A percentile compares a stretch with the other conserved stretches of the same genome.
Conservation (phyloP, 37 sponge, comb jelly and placozoan species). For the Tethya wilhelma region DNA sequence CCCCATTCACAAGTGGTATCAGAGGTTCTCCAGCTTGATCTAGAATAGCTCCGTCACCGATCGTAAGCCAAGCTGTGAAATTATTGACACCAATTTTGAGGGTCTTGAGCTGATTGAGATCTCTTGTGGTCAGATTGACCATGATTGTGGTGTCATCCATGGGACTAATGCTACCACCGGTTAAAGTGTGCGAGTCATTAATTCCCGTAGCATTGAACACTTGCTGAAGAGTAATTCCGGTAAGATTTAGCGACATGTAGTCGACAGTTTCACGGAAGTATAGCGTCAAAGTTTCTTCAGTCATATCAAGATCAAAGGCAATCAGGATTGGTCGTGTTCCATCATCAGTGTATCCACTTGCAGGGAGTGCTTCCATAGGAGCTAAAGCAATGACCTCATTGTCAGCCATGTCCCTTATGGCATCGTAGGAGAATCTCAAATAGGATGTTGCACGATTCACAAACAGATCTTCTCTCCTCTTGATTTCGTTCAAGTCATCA, state of each 20-base stretch:
- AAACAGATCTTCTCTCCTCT: conserved; percentile 69
- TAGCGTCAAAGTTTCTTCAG: conserved; percentile 61
- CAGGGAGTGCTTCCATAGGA: conserved; percentile 31
- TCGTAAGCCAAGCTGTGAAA: conserved; percentile 51
- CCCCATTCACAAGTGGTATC: conserved; percentile 40
- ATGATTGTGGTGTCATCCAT: conserved; percentile 55
- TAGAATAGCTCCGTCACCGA: conserved; percentile 46
- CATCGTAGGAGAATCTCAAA: conserved; percentile 47
- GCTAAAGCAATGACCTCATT: conserved; percentile 41
- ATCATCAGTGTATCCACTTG: conserved; percentile 56
- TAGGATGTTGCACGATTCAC: conserved; percentile 41
- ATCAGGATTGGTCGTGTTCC: conserved; percentile 63
- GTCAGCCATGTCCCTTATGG: conserved; percentile 78
- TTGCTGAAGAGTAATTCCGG: conserved; percentile 61
- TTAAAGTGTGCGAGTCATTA: conserved; percentile 44
- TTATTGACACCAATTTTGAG: conserved; percentile 63
- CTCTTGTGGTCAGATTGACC: conserved; percentile 39
- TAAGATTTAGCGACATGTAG: conserved; percentile 56
- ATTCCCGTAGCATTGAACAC: conserved; percentile 27
- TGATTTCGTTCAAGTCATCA: conserved; percentile 83
- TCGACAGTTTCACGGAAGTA: conserved; percentile 89
- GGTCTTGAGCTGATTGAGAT: conserved; percentile 78
- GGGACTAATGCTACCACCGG: conserved; percentile 44
- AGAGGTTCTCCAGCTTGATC: conserved; percentile 67
- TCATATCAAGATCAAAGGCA: conserved; percentile 84